A percentile compares a stretch with the other conserved stretches of the same genome.
Evolutionary conservation across 2,888 invertebrate genomes (phyloP).

Genomic region (Lottia gigantea): DNA sequence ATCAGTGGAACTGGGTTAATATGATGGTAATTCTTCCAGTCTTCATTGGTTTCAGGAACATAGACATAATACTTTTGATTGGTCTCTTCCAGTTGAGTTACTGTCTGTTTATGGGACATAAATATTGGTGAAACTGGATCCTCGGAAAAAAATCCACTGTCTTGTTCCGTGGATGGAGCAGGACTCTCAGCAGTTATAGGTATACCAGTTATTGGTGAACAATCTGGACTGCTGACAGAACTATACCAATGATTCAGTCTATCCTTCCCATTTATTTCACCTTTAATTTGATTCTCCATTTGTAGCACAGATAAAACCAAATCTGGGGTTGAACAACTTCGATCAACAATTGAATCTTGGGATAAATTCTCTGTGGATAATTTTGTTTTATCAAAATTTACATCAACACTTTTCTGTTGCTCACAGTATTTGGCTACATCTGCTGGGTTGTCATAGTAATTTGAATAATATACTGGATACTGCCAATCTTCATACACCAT

Average conservation of each 20-base stretch:
- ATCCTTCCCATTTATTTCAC: background rate
- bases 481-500: constrained; percentile 1
- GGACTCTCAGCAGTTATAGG: constrained; percentile 1
- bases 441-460: background rate
- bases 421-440: background rate
- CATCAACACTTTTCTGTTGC: constrained; percentile 20
- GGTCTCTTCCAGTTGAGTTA: background rate
- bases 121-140: constrained; percentile 14
- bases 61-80: background rate
- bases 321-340: constrained; percentile 47
- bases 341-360: background rate
- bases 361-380: background rate
- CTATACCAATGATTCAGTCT: background rate
- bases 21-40: background rate
- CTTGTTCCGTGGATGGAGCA: constrained; percentile 9
- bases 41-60: background rate
- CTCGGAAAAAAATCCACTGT: constrained; percentile 17
- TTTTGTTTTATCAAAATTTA: constrained; percentile 18
- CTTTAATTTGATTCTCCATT: constrained; percentile 14
- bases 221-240: constrained; percentile 5
- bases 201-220: background rate
- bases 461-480: background rate
- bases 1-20: background rate
- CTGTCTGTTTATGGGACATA: background rate
- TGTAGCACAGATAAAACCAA: constrained; percentile 24